Conservation (phyloP, 30 jellyfish, hydroid and myxozoan species). For the Turritopsis rubra region DNA sequence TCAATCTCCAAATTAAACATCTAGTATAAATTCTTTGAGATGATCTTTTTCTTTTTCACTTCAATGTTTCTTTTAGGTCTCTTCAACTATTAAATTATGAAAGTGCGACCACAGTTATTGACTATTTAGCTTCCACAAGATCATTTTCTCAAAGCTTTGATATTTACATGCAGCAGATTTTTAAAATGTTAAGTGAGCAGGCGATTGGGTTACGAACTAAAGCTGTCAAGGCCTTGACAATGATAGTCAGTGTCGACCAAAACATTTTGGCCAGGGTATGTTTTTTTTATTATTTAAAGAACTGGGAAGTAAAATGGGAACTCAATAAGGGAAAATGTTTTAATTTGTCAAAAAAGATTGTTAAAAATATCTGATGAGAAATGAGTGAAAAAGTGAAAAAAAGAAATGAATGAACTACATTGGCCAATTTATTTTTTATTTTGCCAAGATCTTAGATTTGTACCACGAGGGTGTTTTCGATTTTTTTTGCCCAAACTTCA, state of each 20-base stretch:
- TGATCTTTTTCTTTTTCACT: too few species aligned
- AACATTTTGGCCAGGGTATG: slow-evolving; percentile 82
- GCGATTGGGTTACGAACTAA: slow-evolving; percentile 78
- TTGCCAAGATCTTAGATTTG: too few species aligned
- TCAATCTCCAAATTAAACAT: too few species aligned
- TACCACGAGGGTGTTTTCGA: too few species aligned
- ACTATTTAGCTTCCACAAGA: slow-evolving; percentile 59
- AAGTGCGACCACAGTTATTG: slow-evolving; percentile 42
- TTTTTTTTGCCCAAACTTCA: too few species aligned
- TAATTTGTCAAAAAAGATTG: too few species aligned
- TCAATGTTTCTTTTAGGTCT: slow-evolving; percentile 18
- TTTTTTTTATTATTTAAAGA: not conserved
- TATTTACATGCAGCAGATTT: slow-evolving; percentile 76
- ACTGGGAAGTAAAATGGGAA: too few species aligned
- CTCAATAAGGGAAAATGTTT: too few species aligned
- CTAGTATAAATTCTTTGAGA: not conserved
- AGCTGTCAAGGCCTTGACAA: slow-evolving; percentile 83
- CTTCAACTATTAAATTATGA: slow-evolving; percentile 41
- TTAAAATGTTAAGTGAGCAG: slow-evolving; percentile 74
- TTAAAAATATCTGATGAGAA: too few species aligned
- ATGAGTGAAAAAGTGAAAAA: too few species aligned
- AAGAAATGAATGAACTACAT: too few species aligned
- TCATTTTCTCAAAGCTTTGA: slow-evolving; percentile 79
- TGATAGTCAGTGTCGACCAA: slow-evolving; percentile 76
- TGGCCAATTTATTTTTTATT: too few species aligned